These are phyloP conservation scores for Erithacus rubecula DNA, from an alignment of 2,797 vertebrate species.

Conservation along the genomic window DNA sequence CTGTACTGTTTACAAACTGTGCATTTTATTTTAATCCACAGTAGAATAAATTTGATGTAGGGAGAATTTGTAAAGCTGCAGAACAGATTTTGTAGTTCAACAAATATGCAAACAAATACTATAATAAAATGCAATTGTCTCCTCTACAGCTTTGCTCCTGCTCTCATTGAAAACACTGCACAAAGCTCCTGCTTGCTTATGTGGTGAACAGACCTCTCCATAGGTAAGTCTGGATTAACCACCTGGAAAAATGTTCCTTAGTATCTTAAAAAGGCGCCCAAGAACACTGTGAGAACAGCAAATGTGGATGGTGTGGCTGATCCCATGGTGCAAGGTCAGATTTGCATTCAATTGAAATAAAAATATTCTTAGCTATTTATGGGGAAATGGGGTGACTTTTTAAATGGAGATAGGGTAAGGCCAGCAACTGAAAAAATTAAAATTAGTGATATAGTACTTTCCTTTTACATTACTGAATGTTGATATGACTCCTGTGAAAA, in stretches of 20 bases:
- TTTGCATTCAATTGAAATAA: background rate
- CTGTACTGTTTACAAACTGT: background rate
- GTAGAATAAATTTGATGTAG: background rate
- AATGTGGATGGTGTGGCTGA: background rate
- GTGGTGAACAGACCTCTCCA: background rate
- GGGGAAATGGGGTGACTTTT: background rate
- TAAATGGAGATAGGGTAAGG: background rate
- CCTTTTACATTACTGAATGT: background rate
- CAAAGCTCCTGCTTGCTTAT: background rate
- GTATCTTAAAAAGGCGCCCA: background rate
- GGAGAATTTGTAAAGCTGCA: background rate
- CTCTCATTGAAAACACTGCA: background rate
- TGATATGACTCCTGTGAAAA: background rate
- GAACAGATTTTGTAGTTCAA: background rate
- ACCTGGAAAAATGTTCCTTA: background rate
- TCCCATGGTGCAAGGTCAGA: background rate
- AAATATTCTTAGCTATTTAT: background rate
- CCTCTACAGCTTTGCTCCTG: background rate
- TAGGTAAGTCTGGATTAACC: slow-evolving; percentile 6
- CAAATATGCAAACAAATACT: background rate
- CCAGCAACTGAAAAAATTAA: background rate
- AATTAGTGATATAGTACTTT: background rate
- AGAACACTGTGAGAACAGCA: background rate
- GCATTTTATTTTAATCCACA: background rate
- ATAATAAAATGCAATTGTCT: background rate